Base-by-base conservation (phyloP, 2,888 invertebrate genomes). In the Ectemnius lituratus region DNA sequence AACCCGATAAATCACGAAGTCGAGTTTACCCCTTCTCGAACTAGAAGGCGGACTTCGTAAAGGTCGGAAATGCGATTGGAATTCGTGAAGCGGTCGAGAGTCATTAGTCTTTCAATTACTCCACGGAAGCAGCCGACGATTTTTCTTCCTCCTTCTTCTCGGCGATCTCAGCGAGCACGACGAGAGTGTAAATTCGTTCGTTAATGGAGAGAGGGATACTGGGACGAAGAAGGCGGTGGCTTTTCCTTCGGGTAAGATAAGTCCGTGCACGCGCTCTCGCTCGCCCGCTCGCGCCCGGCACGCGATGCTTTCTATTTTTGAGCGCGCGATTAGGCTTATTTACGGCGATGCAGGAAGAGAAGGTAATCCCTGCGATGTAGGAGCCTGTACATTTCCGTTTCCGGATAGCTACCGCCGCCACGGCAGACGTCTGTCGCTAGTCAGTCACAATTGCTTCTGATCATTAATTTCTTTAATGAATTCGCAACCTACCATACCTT, bases 301-400 rank as follows among this genome's bases (percentile, higher is more conserved):
- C 70, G 70, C 67, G 75, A 68, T 60, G 71, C 67, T 80, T 78
- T 79, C 82, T 85, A 82, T 85, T 85, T 81, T 66, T 62, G 76
- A 77, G 70, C 61, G 46, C 75, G 64, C 80, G 84, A 83, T 85
- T 81, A 79, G 82, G 66, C 75, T 80, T 84, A 80, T 84, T 85
- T 84, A 80, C 71, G 75, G 76, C 76, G 49, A 63, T 62, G 61
- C 59, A 16, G 64, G 75, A 56, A 66, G 57, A 45, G 70, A 70
- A 70, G 68, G 69, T 61, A 65, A 47, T 66, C 59, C 64, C 20
- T 37, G 37, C 47, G 59, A 61, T 57, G 62, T 49, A 58, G 61
- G 37, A 67, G 46, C 47, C 59, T 60, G 63, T 59, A 47, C 60
- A 37, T 78, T 84, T 82, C 79, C 83, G 77, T 70, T 82, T 81